phyloP scores from a whole-genome alignment of 2,888 invertebrate genomes.

The Andricus quercusramuli region DNA sequence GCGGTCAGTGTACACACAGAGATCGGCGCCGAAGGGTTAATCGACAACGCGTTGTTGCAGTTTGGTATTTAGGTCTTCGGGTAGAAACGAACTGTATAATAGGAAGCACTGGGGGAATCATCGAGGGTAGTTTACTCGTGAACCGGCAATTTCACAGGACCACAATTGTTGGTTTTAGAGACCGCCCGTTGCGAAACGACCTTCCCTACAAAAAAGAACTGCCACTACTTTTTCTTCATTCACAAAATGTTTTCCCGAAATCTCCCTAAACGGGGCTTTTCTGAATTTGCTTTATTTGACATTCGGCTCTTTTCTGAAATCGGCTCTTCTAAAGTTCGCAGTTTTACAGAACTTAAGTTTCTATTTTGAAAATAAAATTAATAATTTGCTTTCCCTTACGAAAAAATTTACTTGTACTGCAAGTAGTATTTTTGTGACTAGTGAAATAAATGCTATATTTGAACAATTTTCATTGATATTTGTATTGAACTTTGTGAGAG shows the following conservation, averaged over 20 bases:
- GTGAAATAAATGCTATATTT: too few species aligned
- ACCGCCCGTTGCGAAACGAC: slow-evolving; percentile 6
- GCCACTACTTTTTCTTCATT: neutral
- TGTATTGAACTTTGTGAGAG: too few species aligned
- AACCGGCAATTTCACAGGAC: slow-evolving; percentile 16
- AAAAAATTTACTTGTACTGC: too few species aligned
- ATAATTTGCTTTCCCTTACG: too few species aligned
- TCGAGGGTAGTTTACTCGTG: slow-evolving; percentile 32
- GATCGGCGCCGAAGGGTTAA: slow-evolving; percentile 37
- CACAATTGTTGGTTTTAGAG: slow-evolving; percentile 8
- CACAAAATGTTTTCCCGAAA: neutral
- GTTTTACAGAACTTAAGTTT: too few species aligned
- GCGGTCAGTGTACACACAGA: slow-evolving; percentile 35
- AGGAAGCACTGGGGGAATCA: slow-evolving; percentile 24
- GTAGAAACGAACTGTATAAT: slow-evolving; percentile 33
- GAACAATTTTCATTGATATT: too few species aligned
- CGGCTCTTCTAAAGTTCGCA: too few species aligned
- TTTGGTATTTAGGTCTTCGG: slow-evolving; percentile 37
- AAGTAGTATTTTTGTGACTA: too few species aligned
- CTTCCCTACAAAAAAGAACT: slow-evolving; percentile 25
- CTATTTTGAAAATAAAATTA: too few species aligned
- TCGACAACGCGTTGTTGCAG: slow-evolving; percentile 36
- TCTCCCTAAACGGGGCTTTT: neutral
- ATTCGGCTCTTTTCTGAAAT: too few species aligned
- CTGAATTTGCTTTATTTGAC: neutral